A percentile compares a stretch with the other conserved stretches of the same genome.
Conservation (phyloP, 2,888 invertebrate genomes). For the Drosophila dives region DNA sequence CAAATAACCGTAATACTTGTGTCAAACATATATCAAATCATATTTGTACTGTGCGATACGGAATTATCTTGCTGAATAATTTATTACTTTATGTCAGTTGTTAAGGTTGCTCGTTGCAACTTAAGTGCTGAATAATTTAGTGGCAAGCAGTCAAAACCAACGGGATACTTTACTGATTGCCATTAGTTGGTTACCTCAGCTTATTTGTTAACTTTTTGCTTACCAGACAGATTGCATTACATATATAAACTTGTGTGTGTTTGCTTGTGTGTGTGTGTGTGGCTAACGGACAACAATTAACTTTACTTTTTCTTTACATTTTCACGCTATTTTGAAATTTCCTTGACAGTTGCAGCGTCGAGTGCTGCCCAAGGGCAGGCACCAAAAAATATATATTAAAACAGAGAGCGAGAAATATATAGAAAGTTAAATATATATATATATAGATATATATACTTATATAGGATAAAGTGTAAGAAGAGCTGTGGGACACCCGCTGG, state of each 20-base stretch:
- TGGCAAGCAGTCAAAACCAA: background rate
- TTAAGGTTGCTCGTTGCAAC: background rate
- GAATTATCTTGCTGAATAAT: background rate
- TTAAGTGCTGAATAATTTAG: constrained; percentile 5
- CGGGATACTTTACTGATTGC: constrained; percentile 34
- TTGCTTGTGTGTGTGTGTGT: constrained; percentile 16
- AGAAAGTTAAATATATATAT: background rate
- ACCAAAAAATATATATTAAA: constrained; percentile 2
- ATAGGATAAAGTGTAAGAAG: background rate
- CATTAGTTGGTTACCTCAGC: constrained; percentile 39
- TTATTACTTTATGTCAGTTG: background rate
- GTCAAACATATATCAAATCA: background rate
- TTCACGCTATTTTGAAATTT: constrained; percentile 71
- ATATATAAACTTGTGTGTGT: constrained; percentile 41
- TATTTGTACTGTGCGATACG: background rate
- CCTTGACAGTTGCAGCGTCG: constrained; percentile 42
- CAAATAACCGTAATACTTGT: background rate
- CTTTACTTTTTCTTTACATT: constrained; percentile 73
- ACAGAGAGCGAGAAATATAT: background rate
- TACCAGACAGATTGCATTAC: constrained; percentile 61
- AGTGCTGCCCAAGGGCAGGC: constrained; percentile 20
- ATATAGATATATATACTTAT: background rate
- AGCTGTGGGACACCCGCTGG: constrained; percentile 31
- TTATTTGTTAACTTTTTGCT: constrained; percentile 51
- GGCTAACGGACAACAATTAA: constrained; percentile 62